phyloP scores from a whole-genome alignment of 30 jellyfish, hydroid and myxozoan genomes.

The Aurelia sp. region DNA sequence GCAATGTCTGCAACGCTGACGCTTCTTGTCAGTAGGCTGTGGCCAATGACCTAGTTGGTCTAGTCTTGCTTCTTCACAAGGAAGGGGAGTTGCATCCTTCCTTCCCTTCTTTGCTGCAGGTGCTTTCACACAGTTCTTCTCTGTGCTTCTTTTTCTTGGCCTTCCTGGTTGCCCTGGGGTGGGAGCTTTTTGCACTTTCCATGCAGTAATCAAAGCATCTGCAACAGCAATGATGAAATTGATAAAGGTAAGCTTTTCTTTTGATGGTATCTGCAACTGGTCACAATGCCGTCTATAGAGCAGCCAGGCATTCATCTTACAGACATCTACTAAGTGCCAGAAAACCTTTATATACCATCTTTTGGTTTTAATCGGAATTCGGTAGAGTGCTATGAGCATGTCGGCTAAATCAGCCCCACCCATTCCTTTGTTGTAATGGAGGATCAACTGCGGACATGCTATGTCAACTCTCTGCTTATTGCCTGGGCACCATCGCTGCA shows the following conservation, averaged over 20 bases:
- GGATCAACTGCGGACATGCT: conserved; percentile 41
- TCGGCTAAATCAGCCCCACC: conserved; percentile 82
- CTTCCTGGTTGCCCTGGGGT: conserved; percentile 47
- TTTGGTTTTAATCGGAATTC: conserved; percentile 57
- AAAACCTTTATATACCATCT: conserved; percentile 76
- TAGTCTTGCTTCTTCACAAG: conserved; percentile 22
- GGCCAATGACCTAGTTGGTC: conserved; percentile 74
- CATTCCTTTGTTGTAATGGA: conserved; percentile 63
- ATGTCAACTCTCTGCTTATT: conserved; percentile 24
- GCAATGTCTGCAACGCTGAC: conserved; percentile 51
- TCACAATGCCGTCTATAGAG: conserved; percentile 80
- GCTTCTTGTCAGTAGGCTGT: conserved; percentile 5
- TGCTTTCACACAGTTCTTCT: conserved; percentile 3
- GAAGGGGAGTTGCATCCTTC: conserved; percentile 46
- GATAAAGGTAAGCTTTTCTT: neutral
- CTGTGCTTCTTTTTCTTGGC: conserved; percentile 20
- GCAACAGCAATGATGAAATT: conserved; percentile 15
- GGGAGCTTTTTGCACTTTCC: too few relatives aligned
- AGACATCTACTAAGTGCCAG: conserved; percentile 78
- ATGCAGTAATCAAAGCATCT: conserved; percentile 41
- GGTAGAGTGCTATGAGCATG: conserved; percentile 63
- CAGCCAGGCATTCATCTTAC: conserved; percentile 81
- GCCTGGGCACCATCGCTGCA: conserved; percentile 39
- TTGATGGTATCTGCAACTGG: neutral
- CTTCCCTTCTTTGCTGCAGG: conserved; percentile 25